Percentiles rank a stretch among this genome's conserved stretches.
Evolutionary conservation across 2,113 vertebrate genomes (phyloP).

Genomic region (Anser cygnoides): DNA sequence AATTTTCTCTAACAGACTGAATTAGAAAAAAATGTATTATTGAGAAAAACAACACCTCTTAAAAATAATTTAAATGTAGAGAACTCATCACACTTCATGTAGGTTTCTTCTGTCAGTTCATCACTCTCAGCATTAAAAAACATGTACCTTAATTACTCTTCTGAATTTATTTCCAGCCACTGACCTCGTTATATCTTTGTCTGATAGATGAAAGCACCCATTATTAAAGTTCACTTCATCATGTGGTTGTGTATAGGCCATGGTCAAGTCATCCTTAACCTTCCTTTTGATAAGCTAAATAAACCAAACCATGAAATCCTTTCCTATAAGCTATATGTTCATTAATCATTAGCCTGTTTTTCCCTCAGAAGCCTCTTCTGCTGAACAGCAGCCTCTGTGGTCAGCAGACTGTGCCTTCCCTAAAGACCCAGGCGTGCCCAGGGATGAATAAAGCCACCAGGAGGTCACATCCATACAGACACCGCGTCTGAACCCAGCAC

Average conservation of each 20-base stretch:
- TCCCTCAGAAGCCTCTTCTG: not conserved
- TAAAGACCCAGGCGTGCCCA: not conserved
- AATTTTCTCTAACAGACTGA: not conserved
- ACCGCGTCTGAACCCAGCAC: rapidly evolving
- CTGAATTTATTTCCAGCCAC: constrained; percentile 50
- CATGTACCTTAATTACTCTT: constrained; percentile 39
- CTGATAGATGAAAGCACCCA: constrained; percentile 35
- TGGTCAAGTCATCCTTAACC: constrained; percentile 62
- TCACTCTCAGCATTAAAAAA: constrained; percentile 40
- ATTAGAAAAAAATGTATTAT: not conserved
- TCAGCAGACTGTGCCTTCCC: not conserved
- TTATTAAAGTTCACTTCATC: constrained; percentile 61
- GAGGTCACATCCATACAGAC: rapidly evolving
- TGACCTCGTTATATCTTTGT: constrained; percentile 62
- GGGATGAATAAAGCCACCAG: rapidly evolving
- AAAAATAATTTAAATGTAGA: not conserved
- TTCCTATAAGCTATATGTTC: not conserved
- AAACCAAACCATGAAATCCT: constrained; percentile 13
- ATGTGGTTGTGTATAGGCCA: constrained; percentile 16
- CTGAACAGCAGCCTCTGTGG: not conserved
- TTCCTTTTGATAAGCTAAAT: constrained; percentile 60
- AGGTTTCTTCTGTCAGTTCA: not conserved
- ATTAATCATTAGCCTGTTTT: constrained; percentile 25
- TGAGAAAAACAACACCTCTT: not conserved
- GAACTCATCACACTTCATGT: rapidly evolving